Evolutionary conservation across 1,140 invertebrate species (phyloP).

Genomic region (Drosophila miranda): DNA sequence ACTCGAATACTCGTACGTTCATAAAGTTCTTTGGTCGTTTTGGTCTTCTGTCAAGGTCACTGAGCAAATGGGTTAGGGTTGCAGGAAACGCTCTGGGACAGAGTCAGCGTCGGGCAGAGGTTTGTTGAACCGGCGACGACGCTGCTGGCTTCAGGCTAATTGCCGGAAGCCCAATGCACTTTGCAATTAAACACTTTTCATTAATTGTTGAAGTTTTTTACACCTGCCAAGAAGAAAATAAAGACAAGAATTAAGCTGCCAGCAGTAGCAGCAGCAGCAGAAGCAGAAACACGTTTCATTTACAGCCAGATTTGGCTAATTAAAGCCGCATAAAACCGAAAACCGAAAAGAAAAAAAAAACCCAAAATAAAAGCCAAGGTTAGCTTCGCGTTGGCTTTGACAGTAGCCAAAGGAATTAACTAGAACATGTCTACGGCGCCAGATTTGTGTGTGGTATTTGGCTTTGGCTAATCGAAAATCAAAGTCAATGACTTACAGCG

Average conservation of each 20-base stretch:
- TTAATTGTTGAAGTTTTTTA: conserved; percentile 64
- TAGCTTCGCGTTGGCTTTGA: conserved; percentile 64
- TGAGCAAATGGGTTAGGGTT: conserved; percentile 75
- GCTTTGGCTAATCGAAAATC: conserved; percentile 77
- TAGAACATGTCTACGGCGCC: conserved; percentile 53
- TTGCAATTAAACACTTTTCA: conserved; percentile 78
- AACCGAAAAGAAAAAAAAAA: conserved; percentile 4
- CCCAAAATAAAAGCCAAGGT: conserved; percentile 62
- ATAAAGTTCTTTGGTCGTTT: conserved; percentile 42
- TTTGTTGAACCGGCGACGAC: conserved; percentile 57
- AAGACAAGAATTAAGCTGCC: conserved; percentile 16
- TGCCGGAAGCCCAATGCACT: conserved; percentile 75
- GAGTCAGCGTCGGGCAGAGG: conserved; percentile 17
- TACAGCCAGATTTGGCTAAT: conserved; percentile 74
- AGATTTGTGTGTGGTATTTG: conserved; percentile 34
- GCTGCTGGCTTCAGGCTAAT: conserved; percentile 31
- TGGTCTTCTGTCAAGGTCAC: conserved; percentile 62
- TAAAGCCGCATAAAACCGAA: conserved; percentile 65
- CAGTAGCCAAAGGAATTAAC: conserved; percentile 67
- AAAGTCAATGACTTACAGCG: conserved; percentile 78
- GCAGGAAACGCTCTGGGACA: conserved; percentile 69
- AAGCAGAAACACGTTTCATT: conserved; percentile 68
- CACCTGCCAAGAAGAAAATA: conserved; percentile 31
- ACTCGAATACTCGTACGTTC: no score
- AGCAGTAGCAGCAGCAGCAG: conserved; percentile 26